Base-by-base conservation (phyloP, 1,140 invertebrate genomes). In the Meloidogyne hapla region DNA sequence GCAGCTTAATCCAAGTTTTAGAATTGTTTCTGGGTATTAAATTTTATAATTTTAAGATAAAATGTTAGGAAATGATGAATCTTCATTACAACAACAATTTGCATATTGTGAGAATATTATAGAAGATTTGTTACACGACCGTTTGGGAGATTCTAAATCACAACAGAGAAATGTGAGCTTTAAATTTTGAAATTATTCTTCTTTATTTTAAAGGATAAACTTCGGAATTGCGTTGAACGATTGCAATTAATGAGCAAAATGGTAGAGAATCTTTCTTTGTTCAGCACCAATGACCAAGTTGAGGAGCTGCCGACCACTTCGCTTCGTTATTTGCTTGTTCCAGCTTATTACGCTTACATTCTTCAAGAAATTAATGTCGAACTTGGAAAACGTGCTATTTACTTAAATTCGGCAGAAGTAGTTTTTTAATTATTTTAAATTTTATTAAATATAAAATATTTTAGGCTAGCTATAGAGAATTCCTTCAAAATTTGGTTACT, bases 111-210 rank as follows among this genome's bases (percentile, higher is more conserved):
- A 23, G 18, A 21, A 13, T 26, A n/a, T 62, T 38, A 13, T 73
- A 23, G 70, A 73, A 23, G 70, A 73, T 73, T 13, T 73, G 70
- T 26, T 73, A 13, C 23, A 26, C 8, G 70, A n/a, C 21, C 56
- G 56, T 3, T 40, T 73, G 25, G 93, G 81, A 92, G 96, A 89
- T 90, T 94, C 74, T 86, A 76, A n/a, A 9, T 72, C 33, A n/a
- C 12, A 61, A 21, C 56, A 76, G 21, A 56, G 6, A 40, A 76
- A 62, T 76, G 69, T 74, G 10, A 48, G 25, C 25, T 74, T 40
- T 23, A n/a, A 0, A 21, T 21, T 23, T 40, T 18, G 8, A n/a
- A n/a, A n/a, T n/a, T n/a, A n/a, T n/a, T n/a, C n/a, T n/a, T n/a
- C 9, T 33, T 33, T 33, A 64, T 48, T 40, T 28, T 67, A 9